Evolutionary conservation across 2,888 invertebrate genomes (phyloP), one percentile per base, ranked within the genome.

Genomic region (Drosophila subsilvestris): DNA sequence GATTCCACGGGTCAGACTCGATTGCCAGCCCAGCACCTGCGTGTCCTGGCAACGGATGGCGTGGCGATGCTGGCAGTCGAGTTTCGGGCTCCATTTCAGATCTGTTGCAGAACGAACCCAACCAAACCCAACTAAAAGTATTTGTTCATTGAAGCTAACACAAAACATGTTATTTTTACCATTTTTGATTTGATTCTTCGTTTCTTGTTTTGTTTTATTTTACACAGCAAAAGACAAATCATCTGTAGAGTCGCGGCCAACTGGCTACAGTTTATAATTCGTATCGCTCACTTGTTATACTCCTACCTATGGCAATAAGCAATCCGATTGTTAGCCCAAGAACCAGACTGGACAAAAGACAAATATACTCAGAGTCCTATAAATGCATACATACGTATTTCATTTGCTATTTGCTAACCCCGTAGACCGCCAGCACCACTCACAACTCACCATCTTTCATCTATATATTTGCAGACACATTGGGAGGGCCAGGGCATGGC

Each of bases 381-480:
- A 37, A 37, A 37, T 37, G n/a, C 37, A 57, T 50, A 58, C 32
- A 47, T 62, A 70, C 51, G 61, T 56, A 18, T 55, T 58, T 48
- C 50, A 53, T 57, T 9, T 55, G 45, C 43, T 12, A 25, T 27
- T 55, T 69, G 53, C 8, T 29, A 42, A 17, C 37, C 54, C 59
- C 57, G 14, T 56, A 53, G 57, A 58, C 25, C 69, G 53, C 68
- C 43, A 59, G 78, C 78, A 63, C 66, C 80, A 82, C 83, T 87
- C 83, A 83, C 69, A 72, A 75, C 83, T 87, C 83, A 83, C 69
- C 74, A 75, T 72, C 68, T 88, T 49, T 83, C 88, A 80, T 86
- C 80, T 89, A 79, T 89, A 73, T 89, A 88, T 84, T 89, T 89
- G 71, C 89, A 89, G 89, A 87, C 84, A 71, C 78, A 78, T 86